Base-by-base conservation (phyloP, 2,888 invertebrate genomes). In the Dichetophora obliterata region DNA sequence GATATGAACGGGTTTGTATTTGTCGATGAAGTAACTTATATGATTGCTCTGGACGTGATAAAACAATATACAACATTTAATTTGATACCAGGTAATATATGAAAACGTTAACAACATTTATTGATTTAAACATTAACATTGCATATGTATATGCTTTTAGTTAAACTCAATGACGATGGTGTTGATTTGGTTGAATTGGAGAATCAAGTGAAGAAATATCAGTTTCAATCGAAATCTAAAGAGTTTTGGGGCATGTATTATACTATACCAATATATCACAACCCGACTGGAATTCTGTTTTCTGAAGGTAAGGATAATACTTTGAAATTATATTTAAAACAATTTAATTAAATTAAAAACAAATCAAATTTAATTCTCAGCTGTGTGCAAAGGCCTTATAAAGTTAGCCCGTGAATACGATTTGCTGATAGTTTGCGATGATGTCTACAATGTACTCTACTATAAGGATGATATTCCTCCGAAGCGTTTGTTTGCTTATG, bases 1-100 rank as follows among this genome's bases (percentile, higher is more conserved):
- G 90, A 91, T 31, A 89, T 91, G 2, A 88, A 90, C 65, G 91
- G 91, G 1, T 86, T 90, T 11, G 90, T 93, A 71, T 93, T 93
- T 85, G 91, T 93, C 11, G 93, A 93, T 82, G 92, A 93, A 84
- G 91, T 91, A 16, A 92, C 92, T 0, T 93, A 93, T 81, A 93
- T 92, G 90, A 90, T 92, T 78, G 93, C 92, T 3, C 84, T 92
- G 31, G 90, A 91, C 52, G 86, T 89, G 14, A 91, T 93, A 78
- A 88, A 88, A 76, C 90, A 91, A 80, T 92, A 92, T 81, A 90
- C 91, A 9, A 86, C 90, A 1, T 87, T 92, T 80, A 89, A 87
- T 79, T 86, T 93, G 31, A 85, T 92, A 37, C 87, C 91, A 83
- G 88, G 91, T 90, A 82, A 66, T 27, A 54, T n/a, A 61, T 34